Conservation (phyloP, 2,888 invertebrate genomes). For the Drosophila niveifrons region DNA sequence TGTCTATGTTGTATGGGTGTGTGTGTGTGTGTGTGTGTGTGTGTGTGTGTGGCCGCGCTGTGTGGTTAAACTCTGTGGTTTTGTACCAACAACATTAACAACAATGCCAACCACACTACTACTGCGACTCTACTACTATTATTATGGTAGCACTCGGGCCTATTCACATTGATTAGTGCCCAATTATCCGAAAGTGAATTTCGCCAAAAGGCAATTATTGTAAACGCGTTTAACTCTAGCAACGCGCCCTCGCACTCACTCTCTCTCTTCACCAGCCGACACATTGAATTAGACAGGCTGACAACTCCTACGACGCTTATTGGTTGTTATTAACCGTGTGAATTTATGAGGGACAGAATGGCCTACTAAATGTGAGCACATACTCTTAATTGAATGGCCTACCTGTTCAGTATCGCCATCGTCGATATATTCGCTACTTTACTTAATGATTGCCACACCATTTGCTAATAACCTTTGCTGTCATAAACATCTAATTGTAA, state of each 20-base stretch:
- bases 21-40: slow-evolving; percentile 22
- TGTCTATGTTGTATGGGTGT: slow-evolving; percentile 19
- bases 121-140: background rate
- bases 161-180: slow-evolving; percentile 71
- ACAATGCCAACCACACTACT: slow-evolving; percentile 17
- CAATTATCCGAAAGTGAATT: slow-evolving; percentile 77
- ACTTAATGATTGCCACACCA: background rate
- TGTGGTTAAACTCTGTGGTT: slow-evolving; percentile 62
- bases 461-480: background rate
- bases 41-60: slow-evolving; percentile 19
- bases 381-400: slow-evolving; percentile 3
- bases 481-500: background rate
- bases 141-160: slow-evolving; percentile 11
- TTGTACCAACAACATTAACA: slow-evolving; percentile 28
- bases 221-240: slow-evolving; percentile 67
- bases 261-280: background rate
- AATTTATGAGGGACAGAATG: slow-evolving; percentile 1
- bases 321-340: slow-evolving; percentile 15
- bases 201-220: slow-evolving; percentile 71
- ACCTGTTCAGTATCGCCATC: background rate
- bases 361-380: slow-evolving; percentile 1
- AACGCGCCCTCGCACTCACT: background rate
- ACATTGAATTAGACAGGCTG: slow-evolving; percentile 33
- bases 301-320: slow-evolving; percentile 24
- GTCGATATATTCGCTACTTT: background rate